phyloP scores from a whole-genome alignment of 1,140 invertebrate genomes.

The Halictus rubicundus region DNA sequence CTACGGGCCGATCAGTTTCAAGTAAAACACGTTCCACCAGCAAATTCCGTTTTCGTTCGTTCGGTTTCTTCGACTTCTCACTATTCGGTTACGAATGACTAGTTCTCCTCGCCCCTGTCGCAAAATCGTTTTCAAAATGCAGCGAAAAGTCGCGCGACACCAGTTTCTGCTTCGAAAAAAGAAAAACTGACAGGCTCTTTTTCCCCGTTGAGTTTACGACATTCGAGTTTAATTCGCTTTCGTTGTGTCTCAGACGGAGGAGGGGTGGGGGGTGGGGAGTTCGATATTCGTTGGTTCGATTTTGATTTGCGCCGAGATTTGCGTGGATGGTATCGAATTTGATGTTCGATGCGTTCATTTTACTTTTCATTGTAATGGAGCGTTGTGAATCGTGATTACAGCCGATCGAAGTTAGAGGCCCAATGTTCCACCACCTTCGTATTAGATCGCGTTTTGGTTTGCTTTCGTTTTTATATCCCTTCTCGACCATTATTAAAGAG shows the following conservation, averaged over 20 bases:
- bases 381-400: conserved; percentile 5
- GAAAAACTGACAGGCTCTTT: background rate
- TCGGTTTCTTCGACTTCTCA: conserved; percentile 42
- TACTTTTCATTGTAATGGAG: background rate
- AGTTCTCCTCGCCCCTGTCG: conserved; percentile 59
- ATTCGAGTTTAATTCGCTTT: background rate
- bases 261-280: too few species aligned
- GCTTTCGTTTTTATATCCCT: conserved; percentile 3
- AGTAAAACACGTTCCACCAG: conserved; percentile 33
- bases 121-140: conserved; percentile 34
- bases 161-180: too few species aligned
- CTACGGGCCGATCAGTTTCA: conserved; percentile 47
- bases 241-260: background rate
- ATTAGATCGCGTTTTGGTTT: conserved; percentile 49
- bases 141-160: background rate
- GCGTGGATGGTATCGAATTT: background rate
- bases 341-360: background rate
- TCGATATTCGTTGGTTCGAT: background rate
- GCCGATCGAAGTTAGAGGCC: conserved; percentile 31
- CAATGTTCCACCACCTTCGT: conserved; percentile 70
- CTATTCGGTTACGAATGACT: conserved; percentile 62
- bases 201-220: background rate
- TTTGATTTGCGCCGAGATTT: background rate
- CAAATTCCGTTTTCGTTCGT: background rate
- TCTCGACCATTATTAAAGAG: conserved; percentile 61